phyloP scores from a whole-genome alignment of 2,888 invertebrate genomes.

The Stenotaenia linearis region DNA sequence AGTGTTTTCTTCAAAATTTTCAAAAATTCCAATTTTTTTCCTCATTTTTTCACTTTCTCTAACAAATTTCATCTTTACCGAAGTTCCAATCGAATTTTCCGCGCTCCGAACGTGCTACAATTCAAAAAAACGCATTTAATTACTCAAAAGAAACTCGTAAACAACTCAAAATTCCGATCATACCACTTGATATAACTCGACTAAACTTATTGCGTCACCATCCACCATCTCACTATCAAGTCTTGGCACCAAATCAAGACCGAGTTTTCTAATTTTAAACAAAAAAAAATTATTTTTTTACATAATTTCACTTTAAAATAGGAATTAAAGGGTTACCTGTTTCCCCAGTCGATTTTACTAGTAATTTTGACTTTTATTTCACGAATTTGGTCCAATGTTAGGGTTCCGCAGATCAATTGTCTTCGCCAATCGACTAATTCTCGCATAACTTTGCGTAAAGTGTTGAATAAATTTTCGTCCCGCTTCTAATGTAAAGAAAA shows the following conservation, averaged over 20 bases:
- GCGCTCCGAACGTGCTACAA: conserved; percentile 54
- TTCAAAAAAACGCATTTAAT: conserved; percentile 30
- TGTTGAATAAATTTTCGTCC: conserved; percentile 75
- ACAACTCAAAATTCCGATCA: conserved; percentile 44
- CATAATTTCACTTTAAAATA: too few species aligned
- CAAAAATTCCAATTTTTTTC: too few species aligned
- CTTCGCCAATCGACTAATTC: conserved; percentile 79
- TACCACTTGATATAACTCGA: conserved; percentile 82
- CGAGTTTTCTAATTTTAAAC: conserved; percentile 65
- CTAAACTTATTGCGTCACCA: conserved; percentile 79
- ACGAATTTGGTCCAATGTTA: conserved; percentile 84
- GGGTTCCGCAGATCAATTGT: conserved; percentile 75
- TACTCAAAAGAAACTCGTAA: neutral
- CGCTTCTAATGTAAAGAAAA: conserved; percentile 59
- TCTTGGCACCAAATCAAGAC: conserved; percentile 84
- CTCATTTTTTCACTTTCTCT: too few species aligned
- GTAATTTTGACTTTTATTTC: conserved; percentile 81
- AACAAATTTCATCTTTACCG: too few species aligned
- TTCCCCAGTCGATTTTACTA: conserved; percentile 92
- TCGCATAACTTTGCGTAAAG: conserved; percentile 81
- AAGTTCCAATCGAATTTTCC: conserved; percentile 52
- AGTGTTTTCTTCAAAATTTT: too few species aligned
- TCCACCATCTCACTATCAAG: conserved; percentile 84
- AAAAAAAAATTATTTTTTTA: too few species aligned
- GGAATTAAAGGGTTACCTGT: too few species aligned